A percentile compares a stretch with the other conserved stretches of the same genome.
These are phyloP conservation scores for Misgurnus anguillicaudatus DNA, from an alignment of 2,113 vertebrate species.

Conservation along the genomic window DNA sequence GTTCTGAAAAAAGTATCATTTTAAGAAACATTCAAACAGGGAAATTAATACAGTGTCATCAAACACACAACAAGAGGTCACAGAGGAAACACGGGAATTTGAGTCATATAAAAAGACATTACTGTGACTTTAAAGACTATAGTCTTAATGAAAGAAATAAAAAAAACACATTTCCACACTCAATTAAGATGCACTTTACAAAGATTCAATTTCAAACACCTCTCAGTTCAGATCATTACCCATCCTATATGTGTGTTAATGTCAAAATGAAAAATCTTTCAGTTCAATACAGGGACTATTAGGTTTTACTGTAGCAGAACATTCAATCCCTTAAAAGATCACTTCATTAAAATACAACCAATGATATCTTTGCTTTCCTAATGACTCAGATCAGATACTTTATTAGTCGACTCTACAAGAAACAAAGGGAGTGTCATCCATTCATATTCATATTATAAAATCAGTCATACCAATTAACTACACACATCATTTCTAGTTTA, in stretches of 20 bases:
- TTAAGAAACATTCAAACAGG: neutral
- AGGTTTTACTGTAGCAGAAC: slow-evolving; percentile 16
- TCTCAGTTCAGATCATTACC: neutral
- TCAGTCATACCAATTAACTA: neutral
- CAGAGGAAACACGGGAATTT: no score
- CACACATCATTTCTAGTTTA: neutral
- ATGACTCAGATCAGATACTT: neutral
- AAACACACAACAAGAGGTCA: no score
- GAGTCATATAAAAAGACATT: neutral
- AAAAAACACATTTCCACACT: neutral
- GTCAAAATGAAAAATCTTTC: slow-evolving; percentile 22
- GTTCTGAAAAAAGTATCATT: neutral
- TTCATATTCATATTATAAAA: neutral
- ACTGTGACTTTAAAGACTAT: neutral
- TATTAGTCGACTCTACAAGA: neutral
- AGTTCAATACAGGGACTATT: neutral
- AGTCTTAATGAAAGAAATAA: neutral
- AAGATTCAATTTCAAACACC: neutral
- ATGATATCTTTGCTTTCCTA: slow-evolving; percentile 15
- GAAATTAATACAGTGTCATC: no score
- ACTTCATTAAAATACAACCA: slow-evolving; percentile 48
- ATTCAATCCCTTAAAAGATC: neutral
- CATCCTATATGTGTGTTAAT: slow-evolving; percentile 2
- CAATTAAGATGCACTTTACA: neutral
- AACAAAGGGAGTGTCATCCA: neutral